Conservation (phyloP, 2,888 invertebrate species). For the Diabrotica balteata region DNA sequence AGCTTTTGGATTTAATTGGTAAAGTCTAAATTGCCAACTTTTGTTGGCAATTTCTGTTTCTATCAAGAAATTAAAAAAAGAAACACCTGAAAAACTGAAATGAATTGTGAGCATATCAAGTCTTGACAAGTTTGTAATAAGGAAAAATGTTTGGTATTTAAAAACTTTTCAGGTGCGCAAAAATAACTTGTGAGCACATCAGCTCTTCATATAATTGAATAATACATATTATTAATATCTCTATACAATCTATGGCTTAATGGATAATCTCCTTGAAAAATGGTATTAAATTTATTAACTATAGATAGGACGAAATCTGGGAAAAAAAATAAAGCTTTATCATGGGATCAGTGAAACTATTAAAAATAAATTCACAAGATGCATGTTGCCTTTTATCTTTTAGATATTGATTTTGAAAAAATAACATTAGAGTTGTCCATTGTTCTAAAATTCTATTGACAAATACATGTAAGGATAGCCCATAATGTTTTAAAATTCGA, state of each 20-base stretch:
- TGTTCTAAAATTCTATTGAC: slow-evolving; percentile 27
- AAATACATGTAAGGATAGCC: slow-evolving; percentile 26
- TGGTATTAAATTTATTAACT: slow-evolving; percentile 26
- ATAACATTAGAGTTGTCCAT: slow-evolving; percentile 23
- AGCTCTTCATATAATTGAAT: no score
- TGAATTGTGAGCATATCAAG: no score
- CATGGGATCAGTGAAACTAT: slow-evolving; percentile 24
- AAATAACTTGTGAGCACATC: no score
- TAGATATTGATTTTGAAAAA: slow-evolving; percentile 28
- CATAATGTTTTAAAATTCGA: slow-evolving; percentile 32
- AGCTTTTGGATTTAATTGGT: slow-evolving; percentile 22
- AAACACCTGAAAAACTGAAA: no score
- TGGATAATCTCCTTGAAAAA: slow-evolving; percentile 34
- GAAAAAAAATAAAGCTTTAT: slow-evolving; percentile 26
- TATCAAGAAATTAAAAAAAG: no score
- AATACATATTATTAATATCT: slow-evolving; percentile 19
- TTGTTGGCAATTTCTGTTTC: no score
- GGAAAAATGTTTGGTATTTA: no score
- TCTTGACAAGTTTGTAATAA: no score
- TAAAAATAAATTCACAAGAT: slow-evolving; percentile 25
- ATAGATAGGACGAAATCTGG: slow-evolving; percentile 25
- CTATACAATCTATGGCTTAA: slow-evolving; percentile 24
- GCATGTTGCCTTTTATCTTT: slow-evolving; percentile 26
- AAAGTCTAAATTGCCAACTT: no score
- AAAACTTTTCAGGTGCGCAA: no score